Evolutionary conservation across 64 coral and sea anemone genomes (phyloP).

Genomic region (Anthopleura sola): DNA sequence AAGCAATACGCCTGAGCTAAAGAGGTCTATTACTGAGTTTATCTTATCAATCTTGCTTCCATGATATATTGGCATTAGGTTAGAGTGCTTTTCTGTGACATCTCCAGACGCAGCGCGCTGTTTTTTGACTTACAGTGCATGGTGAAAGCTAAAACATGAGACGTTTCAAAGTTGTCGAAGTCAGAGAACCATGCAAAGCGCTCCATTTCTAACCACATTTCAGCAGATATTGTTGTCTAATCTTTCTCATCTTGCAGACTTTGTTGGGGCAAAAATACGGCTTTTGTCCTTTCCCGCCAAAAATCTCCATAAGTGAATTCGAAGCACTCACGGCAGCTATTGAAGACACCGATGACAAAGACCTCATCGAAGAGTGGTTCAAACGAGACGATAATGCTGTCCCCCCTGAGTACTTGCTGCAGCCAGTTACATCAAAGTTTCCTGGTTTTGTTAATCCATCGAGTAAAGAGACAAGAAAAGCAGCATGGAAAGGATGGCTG

Average conservation of each 20-base stretch:
- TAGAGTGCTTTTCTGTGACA: too few relatives aligned
- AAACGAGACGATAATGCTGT: slow-evolving; percentile 67
- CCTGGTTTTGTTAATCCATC: slow-evolving; percentile 36
- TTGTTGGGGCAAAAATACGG: slow-evolving; percentile 89
- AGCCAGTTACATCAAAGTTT: slow-evolving; percentile 77
- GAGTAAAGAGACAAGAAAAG: slow-evolving; percentile 51
- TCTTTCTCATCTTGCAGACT: slow-evolving; percentile 37
- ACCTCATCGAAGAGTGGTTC: slow-evolving; percentile 64
- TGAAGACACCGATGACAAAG: slow-evolving; percentile 62
- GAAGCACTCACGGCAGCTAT: slow-evolving; percentile 40
- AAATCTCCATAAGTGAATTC: slow-evolving; percentile 58
- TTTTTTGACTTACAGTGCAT: too few relatives aligned
- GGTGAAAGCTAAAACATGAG: too few relatives aligned
- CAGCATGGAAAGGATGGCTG: slow-evolving; percentile 63
- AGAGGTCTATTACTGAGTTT: too few relatives aligned
- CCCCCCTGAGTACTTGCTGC: slow-evolving; percentile 69
- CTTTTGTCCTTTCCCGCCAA: slow-evolving; percentile 63
- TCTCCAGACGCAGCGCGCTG: too few relatives aligned
- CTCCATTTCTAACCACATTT: too few relatives aligned
- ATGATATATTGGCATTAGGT: too few relatives aligned
- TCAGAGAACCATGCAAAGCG: too few relatives aligned
- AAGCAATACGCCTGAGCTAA: too few relatives aligned
- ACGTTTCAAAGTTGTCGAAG: too few relatives aligned
- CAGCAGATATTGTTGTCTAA: too few relatives aligned
- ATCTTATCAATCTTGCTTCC: not conserved